Percentiles rank a stretch among this genome's conserved stretches.
phyloP scores from a whole-genome alignment of 53 echinoderm and acorn worm genomes.

The Hippasteria phrygiana region DNA sequence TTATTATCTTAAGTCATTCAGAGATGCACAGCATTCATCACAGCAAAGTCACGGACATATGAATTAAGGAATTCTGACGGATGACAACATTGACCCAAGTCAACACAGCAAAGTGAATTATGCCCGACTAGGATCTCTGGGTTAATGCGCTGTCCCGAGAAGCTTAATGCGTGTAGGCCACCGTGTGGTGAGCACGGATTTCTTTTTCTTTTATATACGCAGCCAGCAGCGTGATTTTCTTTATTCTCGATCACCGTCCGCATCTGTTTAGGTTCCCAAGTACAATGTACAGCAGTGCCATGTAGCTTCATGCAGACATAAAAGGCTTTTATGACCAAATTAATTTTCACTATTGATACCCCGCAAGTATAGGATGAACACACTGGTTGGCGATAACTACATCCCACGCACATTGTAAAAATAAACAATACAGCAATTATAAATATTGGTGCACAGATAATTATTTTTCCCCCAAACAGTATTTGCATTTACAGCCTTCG shows the following conservation, averaged over 20 bases:
- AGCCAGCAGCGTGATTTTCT: neutral
- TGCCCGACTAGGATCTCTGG: neutral
- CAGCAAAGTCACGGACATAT: constrained; percentile 7
- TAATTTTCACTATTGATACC: too few species aligned
- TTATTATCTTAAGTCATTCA: neutral
- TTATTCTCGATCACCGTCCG: neutral
- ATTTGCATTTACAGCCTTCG: neutral
- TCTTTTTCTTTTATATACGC: neutral
- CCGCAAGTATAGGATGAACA: too few species aligned
- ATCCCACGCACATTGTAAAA: neutral
- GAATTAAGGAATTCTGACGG: neutral
- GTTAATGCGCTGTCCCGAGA: neutral
- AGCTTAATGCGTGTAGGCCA: neutral
- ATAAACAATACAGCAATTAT: neutral
- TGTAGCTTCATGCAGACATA: too few species aligned
- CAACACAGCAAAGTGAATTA: neutral
- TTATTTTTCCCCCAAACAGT: neutral
- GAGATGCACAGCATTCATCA: neutral
- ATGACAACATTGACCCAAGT: constrained; percentile 6
- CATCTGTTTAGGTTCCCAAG: too few species aligned
- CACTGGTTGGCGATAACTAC: neutral
- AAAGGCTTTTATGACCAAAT: too few species aligned
- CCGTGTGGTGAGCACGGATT: neutral
- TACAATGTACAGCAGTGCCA: too few species aligned
- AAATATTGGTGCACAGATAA: neutral